Base-by-base conservation (phyloP, 2,888 invertebrate genomes). In the Diplazon laetatorius region DNA sequence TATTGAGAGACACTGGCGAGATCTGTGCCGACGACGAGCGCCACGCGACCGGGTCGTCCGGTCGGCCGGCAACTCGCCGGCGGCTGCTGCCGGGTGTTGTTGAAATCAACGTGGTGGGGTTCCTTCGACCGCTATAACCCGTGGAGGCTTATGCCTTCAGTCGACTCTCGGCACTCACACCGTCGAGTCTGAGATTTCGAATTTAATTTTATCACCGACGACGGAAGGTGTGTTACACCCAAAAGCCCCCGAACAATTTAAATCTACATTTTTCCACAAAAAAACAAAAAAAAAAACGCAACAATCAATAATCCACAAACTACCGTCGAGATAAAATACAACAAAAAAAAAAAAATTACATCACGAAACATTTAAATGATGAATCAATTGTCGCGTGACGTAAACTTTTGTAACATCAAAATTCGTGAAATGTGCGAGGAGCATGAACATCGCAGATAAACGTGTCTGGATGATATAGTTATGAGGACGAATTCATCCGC, bases 31-130 rank as follows among this genome's bases (percentile, higher is more conserved):
- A 85, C 78, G 81, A 85, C 84, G 84, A 85, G 84, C 83, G 88
- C 88, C 89, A 89, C 89, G 89, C 89, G 89, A 89, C 89, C 89
- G 83, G 88, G 87, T 88, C 86, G 87, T 87, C 87, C 87, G 86
- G 85, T 85, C 79, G 80, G 77, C 81, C 78, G 63, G 80, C 14
- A 1, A 25, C 76, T 75, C 76, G 84, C 85, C 83, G 84, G 69
- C 75, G 52, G 72, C 71, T 76, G 85, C 84, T 87, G 87, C 87
- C 87, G 88, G 87, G 88, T 88, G 68, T 87, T 88, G 88, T 86
- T 86, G 85, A 86, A 89, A 88, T 85, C 87, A 87, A 87, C 87
- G 88, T 89, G 87, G 89, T 89, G 89, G 89, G 89, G 89, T 86
- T 88, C 87, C 87, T 88, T 86, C 88, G 87, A 87, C 86, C 86